Conservation (phyloP, 2,888 invertebrate genomes). For the Nebria salina region DNA sequence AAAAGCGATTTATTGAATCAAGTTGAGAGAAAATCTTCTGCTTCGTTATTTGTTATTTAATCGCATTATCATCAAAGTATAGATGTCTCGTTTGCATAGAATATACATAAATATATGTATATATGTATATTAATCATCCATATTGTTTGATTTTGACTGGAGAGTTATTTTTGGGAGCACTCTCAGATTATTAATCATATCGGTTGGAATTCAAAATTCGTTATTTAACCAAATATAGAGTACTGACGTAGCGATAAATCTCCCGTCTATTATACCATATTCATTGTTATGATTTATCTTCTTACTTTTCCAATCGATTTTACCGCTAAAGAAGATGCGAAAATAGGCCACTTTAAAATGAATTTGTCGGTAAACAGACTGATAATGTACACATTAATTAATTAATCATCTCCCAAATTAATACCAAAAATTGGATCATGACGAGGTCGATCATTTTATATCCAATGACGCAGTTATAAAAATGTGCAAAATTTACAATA, state of each 20-base stretch:
- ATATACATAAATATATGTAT: too few species aligned
- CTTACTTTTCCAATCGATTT: too few species aligned
- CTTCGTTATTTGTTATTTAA: not conserved
- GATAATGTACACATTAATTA: not conserved
- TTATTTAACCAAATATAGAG: not conserved
- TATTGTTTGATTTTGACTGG: too few species aligned
- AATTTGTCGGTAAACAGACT: not conserved
- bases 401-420: not conserved
- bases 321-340: too few species aligned
- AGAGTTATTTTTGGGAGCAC: too few species aligned
- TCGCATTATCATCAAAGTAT: not conserved
- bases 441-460: not conserved
- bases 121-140: too few species aligned
- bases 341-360: not conserved
- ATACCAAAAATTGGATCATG: not conserved
- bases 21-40: not conserved
- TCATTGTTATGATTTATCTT: too few species aligned
- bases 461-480: not conserved
- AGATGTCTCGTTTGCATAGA: too few species aligned
- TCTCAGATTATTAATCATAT: too few species aligned
- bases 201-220: not conserved
- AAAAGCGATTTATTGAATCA: not conserved
- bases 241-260: not conserved
- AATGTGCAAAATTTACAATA: not conserved
- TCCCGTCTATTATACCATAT: too few species aligned